Evolutionary conservation across 2,888 invertebrate species (phyloP), one percentile per base, ranked within the genome.

Genomic region (Spatulosminthurus flaviceps): DNA sequence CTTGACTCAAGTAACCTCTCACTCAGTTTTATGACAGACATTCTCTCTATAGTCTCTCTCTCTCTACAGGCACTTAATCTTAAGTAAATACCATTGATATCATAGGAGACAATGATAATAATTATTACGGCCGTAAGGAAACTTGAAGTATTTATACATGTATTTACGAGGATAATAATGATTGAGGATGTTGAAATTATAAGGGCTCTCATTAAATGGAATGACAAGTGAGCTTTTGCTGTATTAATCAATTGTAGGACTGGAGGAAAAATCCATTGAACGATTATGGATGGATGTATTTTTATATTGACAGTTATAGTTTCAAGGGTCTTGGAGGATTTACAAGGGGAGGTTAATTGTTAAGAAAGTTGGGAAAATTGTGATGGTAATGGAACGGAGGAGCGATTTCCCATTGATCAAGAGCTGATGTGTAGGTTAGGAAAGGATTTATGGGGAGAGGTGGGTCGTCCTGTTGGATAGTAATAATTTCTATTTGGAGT

Each of bases 401-500:
- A n/a, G n/a, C n/a, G 2, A 51, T 51, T 51, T 5, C 9, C 51
- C n/a, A 51, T 51, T 19, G n/a, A 51, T 51, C 51, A 51, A 51
- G n/a, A n/a, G 34, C 51, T 51, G 51, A 16, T n/a, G 16, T 51
- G 51, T 5, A 29, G 1, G 21, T 22, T 71, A 1, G 9, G 24
- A 42, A 51, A 43, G 51, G 72, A 72, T 72, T 72, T 66, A 64
- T 75, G 28, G 61, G 34, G 34, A n/a, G 66, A 75, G 75, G 75
- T 75, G 75, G 75, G 75, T 75, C 64, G 19, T 16, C 41, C 29
- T 22, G 64, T 16, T 24, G 7, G 69, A n/a, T 41, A 29, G 64
- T 66, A 64, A 75, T 75, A 75, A 75, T 75, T 61, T 75, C 28
- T 64, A 64, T 75, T 64, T 75, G 64, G 66, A 75, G 75, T n/a